Evolutionary conservation across 2,797 vertebrate genomes (phyloP), one percentile per base, ranked within the genome.

Genomic region (Enteromius paludinosus): DNA sequence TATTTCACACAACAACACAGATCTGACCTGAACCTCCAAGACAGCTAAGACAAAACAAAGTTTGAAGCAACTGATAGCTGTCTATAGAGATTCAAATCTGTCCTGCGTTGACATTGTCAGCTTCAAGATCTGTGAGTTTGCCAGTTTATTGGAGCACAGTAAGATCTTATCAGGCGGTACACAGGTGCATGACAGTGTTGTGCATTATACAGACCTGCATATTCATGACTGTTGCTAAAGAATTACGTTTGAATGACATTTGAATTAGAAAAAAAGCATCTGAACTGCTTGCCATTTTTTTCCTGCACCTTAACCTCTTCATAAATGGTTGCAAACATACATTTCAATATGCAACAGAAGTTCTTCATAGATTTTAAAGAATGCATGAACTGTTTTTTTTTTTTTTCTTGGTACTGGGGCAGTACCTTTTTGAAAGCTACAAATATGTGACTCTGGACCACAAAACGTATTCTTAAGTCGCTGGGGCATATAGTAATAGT

Each of bases 1-100:
- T 72, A 81, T 81, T 80, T 71, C 6, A 69, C 73, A 76, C 49
- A 56, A 54, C 56, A 81, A 82, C 80, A 69, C 23, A 70, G 28
- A 28, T 33, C 61, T 45, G 43, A 76, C 15, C 79, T 66, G 45
- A 28, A n/a, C 78, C 74, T 62, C 25, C 38, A 41, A 38, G 77
- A 80, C 28, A 25, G 17, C 52, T 38, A 70, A 49, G 18, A 25
- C 47, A 52, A 56, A 54, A 68, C 64, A 69, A 56, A 52, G 23
- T 73, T 12, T 78, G 45, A 49, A 70, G 41, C 54, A 41, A 33
- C 11, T 6, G 8, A 69, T n/a, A 18, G 33, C 49, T 59, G 62
- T 77, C 17, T 59, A 6, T 61, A 30, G 17, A 75, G 62, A 82
- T 78, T 28, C 15, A 12, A 52, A 52, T 78, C 41, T 61, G 52